These are phyloP conservation scores for Chrysocyon brachyurus DNA, from an alignment of 2,797 vertebrate species.

Conservation along the genomic window DNA sequence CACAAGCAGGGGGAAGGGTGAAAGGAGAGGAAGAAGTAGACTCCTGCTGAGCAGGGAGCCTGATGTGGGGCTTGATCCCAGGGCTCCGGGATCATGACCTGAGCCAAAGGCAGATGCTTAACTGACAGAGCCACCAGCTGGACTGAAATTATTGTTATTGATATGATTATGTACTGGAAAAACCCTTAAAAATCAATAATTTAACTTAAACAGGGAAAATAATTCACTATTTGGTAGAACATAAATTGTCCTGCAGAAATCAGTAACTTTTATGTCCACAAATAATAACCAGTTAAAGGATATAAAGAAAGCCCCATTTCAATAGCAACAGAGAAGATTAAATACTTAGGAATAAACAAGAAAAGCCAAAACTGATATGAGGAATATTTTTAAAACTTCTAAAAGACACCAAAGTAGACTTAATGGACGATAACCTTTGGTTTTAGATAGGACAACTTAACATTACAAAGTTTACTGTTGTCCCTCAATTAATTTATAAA, in stretches of 20 bases:
- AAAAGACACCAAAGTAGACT: conserved; percentile 17
- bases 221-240: background rate
- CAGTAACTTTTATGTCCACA: background rate
- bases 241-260: conserved; percentile 15
- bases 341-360: conserved; percentile 38
- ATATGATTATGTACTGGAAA: background rate
- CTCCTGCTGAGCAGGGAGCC: background rate
- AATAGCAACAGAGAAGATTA: conserved; percentile 13
- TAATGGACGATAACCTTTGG: background rate
- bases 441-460: background rate
- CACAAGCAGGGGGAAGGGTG: background rate
- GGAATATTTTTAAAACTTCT: background rate
- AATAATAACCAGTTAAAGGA: conserved; percentile 39
- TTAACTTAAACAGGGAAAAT: conserved; percentile 42
- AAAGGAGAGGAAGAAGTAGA: background rate
- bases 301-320: conserved; percentile 8
- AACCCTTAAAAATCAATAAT: background rate
- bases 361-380: background rate
- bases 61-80: background rate
- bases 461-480: conserved; percentile 4
- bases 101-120: background rate
- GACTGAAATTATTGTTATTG: background rate
- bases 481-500: conserved; percentile 41
- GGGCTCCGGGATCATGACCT: background rate
- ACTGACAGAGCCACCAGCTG: background rate